Evolutionary conservation across 2,113 vertebrate species (phyloP), one percentile per base, ranked within the genome.

Genomic region (Carollia perspicillata): DNA sequence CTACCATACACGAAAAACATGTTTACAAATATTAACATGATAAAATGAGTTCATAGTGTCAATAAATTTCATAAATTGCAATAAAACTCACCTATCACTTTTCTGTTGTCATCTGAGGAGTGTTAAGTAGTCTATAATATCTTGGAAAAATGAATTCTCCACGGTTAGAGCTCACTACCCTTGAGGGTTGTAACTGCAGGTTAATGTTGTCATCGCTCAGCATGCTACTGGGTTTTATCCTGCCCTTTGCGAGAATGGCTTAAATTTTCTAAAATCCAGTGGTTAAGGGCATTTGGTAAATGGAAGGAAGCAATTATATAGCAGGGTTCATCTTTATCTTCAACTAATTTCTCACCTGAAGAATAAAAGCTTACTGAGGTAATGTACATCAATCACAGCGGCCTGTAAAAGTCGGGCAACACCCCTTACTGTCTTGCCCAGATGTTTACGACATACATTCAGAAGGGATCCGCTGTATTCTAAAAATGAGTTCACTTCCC

Each of bases 361-460:
- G 47, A 85, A 72, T 60, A 80, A 83, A n/a, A 84, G 28, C 22
- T 26, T 81, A 26, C 44, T 18, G 6, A 18, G 30, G 5, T 40
- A 78, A 42, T 12, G 5, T 49, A 26, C 37, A 78, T 78, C 77
- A 92, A 78, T 78, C 77, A 92, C 1, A 71, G 20, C 6, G 77
- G 35, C 28, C 49, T 78, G 69, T 40, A 77, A 93, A 86, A 86
- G 81, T 16, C 26, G 22, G 42, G 18, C 49, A 40, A 63, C 69
- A 37, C 14, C 71, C 20, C 18, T 53, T 68, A 26, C 71, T 1
- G 37, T 0, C 0, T 40, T 47, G 35, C 37, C 12, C 40, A 94
- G 66, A 84, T 1, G 3, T 93, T 97, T 97, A 37, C 2, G 68
- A 78, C 14, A 69, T 74, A 84, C 9, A 40, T 93, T 94, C 71